Evolutionary conservation across 2,797 vertebrate species (phyloP).

Genomic region (Leuciscus waleckii): DNA sequence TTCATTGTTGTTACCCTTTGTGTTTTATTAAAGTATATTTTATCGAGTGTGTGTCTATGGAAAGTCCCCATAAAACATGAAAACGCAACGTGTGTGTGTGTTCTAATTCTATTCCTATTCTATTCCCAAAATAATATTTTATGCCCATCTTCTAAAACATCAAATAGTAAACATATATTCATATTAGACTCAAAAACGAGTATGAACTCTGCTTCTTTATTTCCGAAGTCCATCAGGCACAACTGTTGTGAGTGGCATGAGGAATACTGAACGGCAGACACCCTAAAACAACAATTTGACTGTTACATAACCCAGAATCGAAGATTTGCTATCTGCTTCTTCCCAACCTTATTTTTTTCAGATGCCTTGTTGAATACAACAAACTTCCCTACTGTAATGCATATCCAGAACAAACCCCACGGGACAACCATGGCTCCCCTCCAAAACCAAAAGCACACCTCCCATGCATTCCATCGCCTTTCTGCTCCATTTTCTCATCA

Average conservation of each 20-base stretch:
- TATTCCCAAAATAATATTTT: not conserved
- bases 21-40: too few species aligned
- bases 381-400: not conserved
- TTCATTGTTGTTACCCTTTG: too few species aligned
- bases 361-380: not conserved
- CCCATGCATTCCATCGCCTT: not conserved
- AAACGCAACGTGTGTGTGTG: not conserved
- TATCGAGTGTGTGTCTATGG: too few species aligned
- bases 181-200: not conserved
- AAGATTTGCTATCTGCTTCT: not conserved
- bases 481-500: not conserved
- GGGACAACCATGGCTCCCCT: not conserved
- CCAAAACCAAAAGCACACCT: constrained; percentile 9
- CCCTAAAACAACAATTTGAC: not conserved
- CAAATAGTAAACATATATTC: not conserved
- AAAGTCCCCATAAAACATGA: too few species aligned
- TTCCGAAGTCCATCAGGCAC: not conserved
- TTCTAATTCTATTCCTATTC: not conserved
- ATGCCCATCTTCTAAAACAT: not conserved
- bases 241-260: not conserved
- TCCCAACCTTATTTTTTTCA: not conserved
- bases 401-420: not conserved
- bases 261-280: not conserved
- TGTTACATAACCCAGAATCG: not conserved
- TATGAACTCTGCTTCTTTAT: not conserved